phyloP scores from a whole-genome alignment of 2,113 vertebrate species.

The Ammodytes marinus region DNA sequence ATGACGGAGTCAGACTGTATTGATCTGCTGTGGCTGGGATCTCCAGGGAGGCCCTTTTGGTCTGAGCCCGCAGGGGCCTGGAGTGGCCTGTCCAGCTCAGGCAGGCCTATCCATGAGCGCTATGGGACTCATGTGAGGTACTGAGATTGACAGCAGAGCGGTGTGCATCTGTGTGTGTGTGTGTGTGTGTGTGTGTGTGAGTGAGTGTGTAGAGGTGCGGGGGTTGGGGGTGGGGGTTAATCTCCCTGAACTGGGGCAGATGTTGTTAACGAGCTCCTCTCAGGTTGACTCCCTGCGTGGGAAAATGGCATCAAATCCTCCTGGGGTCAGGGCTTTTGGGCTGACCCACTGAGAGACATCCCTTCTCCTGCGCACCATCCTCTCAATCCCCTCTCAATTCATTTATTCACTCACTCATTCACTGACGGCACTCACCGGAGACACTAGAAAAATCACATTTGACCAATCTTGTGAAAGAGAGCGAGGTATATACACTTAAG shows the following conservation, averaged over 20 bases:
- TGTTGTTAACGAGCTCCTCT: conserved; percentile 88
- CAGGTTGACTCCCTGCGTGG: conserved; percentile 87
- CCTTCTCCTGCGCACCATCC: conserved; percentile 71
- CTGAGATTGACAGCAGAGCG: conserved; percentile 77
- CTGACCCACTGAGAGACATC: conserved; percentile 84
- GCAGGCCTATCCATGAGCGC: conserved; percentile 68
- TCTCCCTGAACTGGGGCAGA: conserved; percentile 88
- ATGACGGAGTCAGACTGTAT: conserved; percentile 44
- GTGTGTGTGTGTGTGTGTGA: conserved; percentile 58
- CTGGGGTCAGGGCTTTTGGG: conserved; percentile 85
- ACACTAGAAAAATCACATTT: conserved; percentile 68
- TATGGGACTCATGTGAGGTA: conserved; percentile 70
- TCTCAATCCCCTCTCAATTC: conserved; percentile 60
- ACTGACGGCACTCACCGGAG: conserved; percentile 46
- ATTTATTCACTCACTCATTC: conserved; percentile 56
- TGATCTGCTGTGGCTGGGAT: conserved; percentile 64
- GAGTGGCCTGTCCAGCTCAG: conserved; percentile 59
- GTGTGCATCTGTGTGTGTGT: conserved; percentile 39
- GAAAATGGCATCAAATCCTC: conserved; percentile 88
- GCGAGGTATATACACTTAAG: conserved; percentile 14
- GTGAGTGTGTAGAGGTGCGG: conserved; percentile 68
- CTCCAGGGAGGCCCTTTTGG: conserved; percentile 45
- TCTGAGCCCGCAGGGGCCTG: conserved; percentile 54
- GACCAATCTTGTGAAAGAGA: conserved; percentile 19
- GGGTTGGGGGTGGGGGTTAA: conserved; percentile 79